Evolutionary conservation across 2,797 vertebrate genomes (phyloP).

Genomic region (Gallinago nigripennis): DNA sequence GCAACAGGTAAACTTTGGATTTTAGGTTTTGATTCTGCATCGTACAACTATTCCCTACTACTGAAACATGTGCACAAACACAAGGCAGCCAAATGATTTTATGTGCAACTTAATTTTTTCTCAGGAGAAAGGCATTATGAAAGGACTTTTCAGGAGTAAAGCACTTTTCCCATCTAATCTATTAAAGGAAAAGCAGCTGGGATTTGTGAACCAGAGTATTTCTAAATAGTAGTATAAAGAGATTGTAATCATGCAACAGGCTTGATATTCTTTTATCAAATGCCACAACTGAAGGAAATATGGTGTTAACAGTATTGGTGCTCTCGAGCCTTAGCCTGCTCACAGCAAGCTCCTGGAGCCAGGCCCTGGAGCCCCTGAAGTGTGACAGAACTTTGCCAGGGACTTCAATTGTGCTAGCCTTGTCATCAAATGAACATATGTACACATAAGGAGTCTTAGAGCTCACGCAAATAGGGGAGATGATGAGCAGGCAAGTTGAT

Average conservation of each 20-base stretch:
- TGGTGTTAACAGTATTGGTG: rapidly evolving
- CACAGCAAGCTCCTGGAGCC: neutral
- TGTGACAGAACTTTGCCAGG: neutral
- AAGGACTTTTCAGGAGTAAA: neutral
- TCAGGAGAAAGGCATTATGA: neutral
- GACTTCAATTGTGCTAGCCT: neutral
- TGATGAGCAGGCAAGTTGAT: neutral
- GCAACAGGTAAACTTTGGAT: neutral
- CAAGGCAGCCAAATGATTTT: neutral
- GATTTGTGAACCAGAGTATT: neutral
- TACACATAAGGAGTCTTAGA: neutral
- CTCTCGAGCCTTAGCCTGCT: neutral
- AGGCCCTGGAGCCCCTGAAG: neutral
- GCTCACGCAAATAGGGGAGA: neutral
- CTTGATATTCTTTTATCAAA: neutral
- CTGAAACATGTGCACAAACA: neutral
- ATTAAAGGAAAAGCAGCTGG: neutral
- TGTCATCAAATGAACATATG: neutral
- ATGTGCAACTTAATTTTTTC: neutral
- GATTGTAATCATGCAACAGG: neutral
- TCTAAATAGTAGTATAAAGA: neutral
- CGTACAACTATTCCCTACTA: neutral
- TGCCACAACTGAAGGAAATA: neutral
- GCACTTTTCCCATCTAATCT: neutral
- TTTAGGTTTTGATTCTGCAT: neutral